Evolutionary conservation across 2,113 vertebrate genomes (phyloP).

Genomic region (Pterocles orientalis): DNA sequence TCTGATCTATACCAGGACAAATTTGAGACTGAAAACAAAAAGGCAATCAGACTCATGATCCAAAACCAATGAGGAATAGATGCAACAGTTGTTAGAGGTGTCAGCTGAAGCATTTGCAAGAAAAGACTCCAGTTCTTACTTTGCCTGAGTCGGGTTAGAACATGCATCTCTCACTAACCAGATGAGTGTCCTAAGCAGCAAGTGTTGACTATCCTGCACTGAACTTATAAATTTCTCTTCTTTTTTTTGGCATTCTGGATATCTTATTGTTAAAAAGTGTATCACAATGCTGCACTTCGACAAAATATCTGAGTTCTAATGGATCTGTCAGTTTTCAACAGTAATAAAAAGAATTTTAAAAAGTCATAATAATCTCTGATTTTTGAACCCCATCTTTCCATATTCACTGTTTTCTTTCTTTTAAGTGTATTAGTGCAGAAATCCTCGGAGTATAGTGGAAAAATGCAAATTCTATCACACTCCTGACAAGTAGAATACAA

Average conservation of each 20-base stretch:
- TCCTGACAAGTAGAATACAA: not conserved
- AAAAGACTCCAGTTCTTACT: not conserved
- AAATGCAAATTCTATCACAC: not conserved
- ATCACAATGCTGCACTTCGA: not conserved
- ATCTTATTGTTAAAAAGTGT: not conserved
- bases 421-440: fast-evolving
- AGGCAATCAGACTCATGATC: not conserved
- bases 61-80: not conserved
- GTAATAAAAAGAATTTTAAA: not conserved
- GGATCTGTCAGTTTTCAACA: not conserved
- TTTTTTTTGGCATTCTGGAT: not conserved
- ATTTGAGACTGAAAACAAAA: not conserved
- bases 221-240: not conserved
- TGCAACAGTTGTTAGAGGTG: not conserved
- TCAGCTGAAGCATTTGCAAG: not conserved
- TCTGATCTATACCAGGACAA: not conserved
- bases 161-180: not conserved
- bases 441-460: not conserved
- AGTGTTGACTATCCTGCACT: fast-evolving
- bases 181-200: not conserved
- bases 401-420: not conserved
- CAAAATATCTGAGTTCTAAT: not conserved
- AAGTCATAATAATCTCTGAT: not conserved
- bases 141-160: not conserved
- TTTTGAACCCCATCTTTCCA: not conserved